Evolutionary conservation across 2,888 invertebrate species (phyloP), one percentile per base, ranked within the genome.

Genomic region (Idaea straminata): DNA sequence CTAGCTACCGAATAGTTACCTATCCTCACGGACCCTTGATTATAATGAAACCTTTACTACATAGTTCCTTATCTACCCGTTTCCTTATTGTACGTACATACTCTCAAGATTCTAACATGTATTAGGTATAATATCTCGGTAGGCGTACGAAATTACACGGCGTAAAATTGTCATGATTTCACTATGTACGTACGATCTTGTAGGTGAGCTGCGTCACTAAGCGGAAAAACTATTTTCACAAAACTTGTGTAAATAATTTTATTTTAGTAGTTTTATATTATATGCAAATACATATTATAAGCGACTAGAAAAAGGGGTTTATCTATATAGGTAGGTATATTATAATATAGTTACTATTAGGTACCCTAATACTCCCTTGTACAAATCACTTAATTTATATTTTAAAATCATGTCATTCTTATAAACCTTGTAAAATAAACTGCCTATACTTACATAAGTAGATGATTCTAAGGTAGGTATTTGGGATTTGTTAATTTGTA

Each of bases 11-110:
- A 76, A 80, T 82, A 82, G 83, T 82, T 79, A 72, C 70, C 70
- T 69, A 79, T 74, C 74, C 77, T 71, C 77, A 77, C 75, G 70
- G 70, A 75, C 77, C 76, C 77, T 77, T 80, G 78, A 81, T 81
- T 82, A 79, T 82, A 81, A 84, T 82, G 78, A 79, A 79, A 79
- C 77, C 79, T 77, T 79, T 78, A 78, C 79, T 72, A 74, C 69
- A 66, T 71, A 71, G 73, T 72, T 70, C 65, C 72, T 70, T 71
- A 72, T 74, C 73, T 72, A 61, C 64, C 66, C 66, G 67, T 63
- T 67, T 69, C 69, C 67, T 72, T 74, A 72, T 72, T 70, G 70
- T 70, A 47, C 47, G 0, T 47, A 47, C 47, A 61, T 71, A 62
- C 64, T 62, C 60, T 65, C 62, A 66, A 72, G 70, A 72, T 69